Percentiles rank a stretch among this genome's conserved stretches.
phyloP scores from a whole-genome alignment of 2,113 vertebrate species.

The Telmatochromis sp. region DNA sequence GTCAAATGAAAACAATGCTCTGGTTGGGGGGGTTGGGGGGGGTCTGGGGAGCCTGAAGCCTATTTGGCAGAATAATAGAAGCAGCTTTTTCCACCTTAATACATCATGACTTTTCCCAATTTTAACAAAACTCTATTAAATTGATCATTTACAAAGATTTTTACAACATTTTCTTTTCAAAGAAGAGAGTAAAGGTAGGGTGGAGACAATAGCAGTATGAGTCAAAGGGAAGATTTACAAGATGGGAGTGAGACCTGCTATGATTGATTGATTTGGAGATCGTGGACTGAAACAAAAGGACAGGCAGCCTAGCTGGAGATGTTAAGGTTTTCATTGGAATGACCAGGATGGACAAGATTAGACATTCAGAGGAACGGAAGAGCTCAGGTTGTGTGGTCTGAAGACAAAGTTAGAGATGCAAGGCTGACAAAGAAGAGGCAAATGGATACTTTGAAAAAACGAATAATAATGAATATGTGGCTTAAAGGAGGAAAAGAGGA shows the following conservation, averaged over 20 bases:
- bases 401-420: background rate
- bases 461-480: background rate
- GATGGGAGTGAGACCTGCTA: background rate
- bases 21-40: background rate
- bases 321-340: background rate
- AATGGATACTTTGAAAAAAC: accelerated
- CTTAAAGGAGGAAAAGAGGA: background rate
- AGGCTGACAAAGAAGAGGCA: background rate
- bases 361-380: background rate
- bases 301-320: background rate
- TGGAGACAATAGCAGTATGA: background rate
- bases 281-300: background rate
- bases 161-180: background rate
- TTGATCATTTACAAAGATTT: background rate
- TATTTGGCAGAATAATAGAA: background rate
- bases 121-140: background rate
- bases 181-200: background rate
- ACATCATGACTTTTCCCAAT: background rate
- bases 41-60: background rate
- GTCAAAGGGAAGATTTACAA: background rate
- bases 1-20: background rate
- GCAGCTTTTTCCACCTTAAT: background rate
- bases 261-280: background rate
- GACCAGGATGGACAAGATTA: background rate
- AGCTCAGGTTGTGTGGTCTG: background rate